Conservation (phyloP, 1,140 invertebrate species). For the Cyrtorhinus lividipennis region DNA sequence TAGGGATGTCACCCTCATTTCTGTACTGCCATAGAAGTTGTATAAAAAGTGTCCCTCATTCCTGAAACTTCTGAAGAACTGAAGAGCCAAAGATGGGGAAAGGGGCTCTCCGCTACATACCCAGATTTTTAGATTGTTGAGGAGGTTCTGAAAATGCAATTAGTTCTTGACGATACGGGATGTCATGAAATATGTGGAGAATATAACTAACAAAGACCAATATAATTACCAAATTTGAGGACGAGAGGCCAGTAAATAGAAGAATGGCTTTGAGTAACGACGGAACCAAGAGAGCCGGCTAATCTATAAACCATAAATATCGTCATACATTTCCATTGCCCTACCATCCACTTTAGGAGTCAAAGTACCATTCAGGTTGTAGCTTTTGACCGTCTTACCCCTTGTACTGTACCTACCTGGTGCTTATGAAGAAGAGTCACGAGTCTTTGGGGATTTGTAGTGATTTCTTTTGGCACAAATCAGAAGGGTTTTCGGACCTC, state of each 20-base stretch:
- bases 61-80: slow-evolving; percentile 56
- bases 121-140: slow-evolving; percentile 46
- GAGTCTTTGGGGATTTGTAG: slow-evolving; percentile 57
- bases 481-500: slow-evolving; percentile 37
- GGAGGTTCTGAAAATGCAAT: slow-evolving; percentile 16
- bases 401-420: slow-evolving; percentile 34
- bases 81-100: slow-evolving; percentile 42
- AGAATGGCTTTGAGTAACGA: slow-evolving; percentile 61
- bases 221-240: slow-evolving; percentile 22
- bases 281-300: slow-evolving; percentile 65
- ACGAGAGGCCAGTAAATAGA: slow-evolving; percentile 40
- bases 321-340: background rate
- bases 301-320: slow-evolving; percentile 35
- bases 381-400: background rate
- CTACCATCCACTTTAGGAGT: background rate
- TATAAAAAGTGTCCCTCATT: slow-evolving; percentile 40
- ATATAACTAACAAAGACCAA: too few species aligned
- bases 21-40: slow-evolving; percentile 82
- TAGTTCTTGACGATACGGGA: too few species aligned
- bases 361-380: slow-evolving; percentile 1
- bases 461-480: slow-evolving; percentile 52
- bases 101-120: slow-evolving; percentile 70
- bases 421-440: slow-evolving; percentile 49
- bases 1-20: slow-evolving; percentile 70
- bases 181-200: too few species aligned